phyloP scores from a whole-genome alignment of 2,888 invertebrate species.

The Drosophila greeni region DNA sequence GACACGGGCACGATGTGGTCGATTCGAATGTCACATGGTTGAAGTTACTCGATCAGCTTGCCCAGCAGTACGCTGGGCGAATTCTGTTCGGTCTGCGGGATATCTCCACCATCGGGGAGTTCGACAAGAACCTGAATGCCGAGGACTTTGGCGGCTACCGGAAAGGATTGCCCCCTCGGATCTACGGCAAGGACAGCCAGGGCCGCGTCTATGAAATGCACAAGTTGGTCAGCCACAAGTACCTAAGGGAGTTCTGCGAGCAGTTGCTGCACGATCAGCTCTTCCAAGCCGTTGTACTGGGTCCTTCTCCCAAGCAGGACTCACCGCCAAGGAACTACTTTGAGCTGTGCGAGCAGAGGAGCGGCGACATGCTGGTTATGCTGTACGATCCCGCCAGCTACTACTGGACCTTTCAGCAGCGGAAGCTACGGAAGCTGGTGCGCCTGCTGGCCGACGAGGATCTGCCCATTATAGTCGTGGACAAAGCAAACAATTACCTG shows the following conservation, averaged over 20 bases:
- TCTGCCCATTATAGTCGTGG: slow-evolving; percentile 22
- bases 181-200: slow-evolving; percentile 40
- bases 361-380: slow-evolving; percentile 38
- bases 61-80: slow-evolving; percentile 26
- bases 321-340: slow-evolving; percentile 36
- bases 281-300: slow-evolving; percentile 39
- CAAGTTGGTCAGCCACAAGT: slow-evolving; percentile 45
- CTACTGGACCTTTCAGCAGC: slow-evolving; percentile 42
- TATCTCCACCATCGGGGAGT: slow-evolving; percentile 27
- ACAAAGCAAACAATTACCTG: slow-evolving; percentile 30
- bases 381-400: slow-evolving; percentile 48
- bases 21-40: slow-evolving; percentile 30
- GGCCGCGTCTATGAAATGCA: slow-evolving; percentile 44
- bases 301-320: slow-evolving; percentile 6
- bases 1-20: slow-evolving; percentile 7
- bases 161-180: slow-evolving; percentile 37
- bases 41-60: slow-evolving; percentile 22
- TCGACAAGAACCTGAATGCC: slow-evolving; percentile 13
- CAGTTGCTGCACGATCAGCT: slow-evolving; percentile 31
- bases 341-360: slow-evolving; percentile 13
- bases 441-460: slow-evolving; percentile 10
- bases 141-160: slow-evolving; percentile 41
- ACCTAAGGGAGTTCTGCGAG: slow-evolving; percentile 50
- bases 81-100: slow-evolving; percentile 33
- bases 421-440: slow-evolving; percentile 29